Base-by-base conservation (phyloP, 2,888 invertebrate genomes). In the Elgonia sp. region DNA sequence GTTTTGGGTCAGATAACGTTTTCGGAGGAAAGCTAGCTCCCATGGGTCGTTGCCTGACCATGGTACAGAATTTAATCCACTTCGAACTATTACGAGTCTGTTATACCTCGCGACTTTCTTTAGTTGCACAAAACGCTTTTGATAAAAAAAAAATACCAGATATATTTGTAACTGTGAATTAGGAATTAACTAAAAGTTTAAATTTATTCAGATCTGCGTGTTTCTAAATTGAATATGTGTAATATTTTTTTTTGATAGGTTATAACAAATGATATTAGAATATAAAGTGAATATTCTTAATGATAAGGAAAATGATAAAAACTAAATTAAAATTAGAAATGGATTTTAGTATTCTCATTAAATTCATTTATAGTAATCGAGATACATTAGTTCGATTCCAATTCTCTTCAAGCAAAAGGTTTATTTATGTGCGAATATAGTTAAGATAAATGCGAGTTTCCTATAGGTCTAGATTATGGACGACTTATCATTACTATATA, bases 1-100 rank as follows among this genome's bases (percentile, higher is more conserved):
- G 75, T 75, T 63, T 73, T 50, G 18, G 42, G 50, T 37, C 18
- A 16, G 62, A 63, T 75, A 75, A 46, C 20, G 40, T 42, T 63
- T 75, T 75, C 57, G 62, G 37, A 50, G 63, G 60, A 60, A 42
- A 75, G 46, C 75, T 29, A 50, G 37, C 63, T 75, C 75, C 75
- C 75, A 37, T 50, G 75, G 62, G 75, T 46, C 62, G 57, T 75
- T 75, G 20, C 46, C 62, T 75, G 62, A 50, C 50, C 75, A 50
- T 18, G 57, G 5, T 75, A 75, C 75, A 75, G 50, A 75, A 75
- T 75, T 75, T 75, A 75, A 75, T 75, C 75, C 62, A 57, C 75
- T 46, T 50, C 63, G n/a, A 40, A 75, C 18, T 63, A 62, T 75
- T 75, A 21, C 50, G 20, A 55, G 72, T 12, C 55, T n/a, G n/a